Base-by-base conservation (phyloP, 1,140 invertebrate species). In the Diabrotica virgifera region DNA sequence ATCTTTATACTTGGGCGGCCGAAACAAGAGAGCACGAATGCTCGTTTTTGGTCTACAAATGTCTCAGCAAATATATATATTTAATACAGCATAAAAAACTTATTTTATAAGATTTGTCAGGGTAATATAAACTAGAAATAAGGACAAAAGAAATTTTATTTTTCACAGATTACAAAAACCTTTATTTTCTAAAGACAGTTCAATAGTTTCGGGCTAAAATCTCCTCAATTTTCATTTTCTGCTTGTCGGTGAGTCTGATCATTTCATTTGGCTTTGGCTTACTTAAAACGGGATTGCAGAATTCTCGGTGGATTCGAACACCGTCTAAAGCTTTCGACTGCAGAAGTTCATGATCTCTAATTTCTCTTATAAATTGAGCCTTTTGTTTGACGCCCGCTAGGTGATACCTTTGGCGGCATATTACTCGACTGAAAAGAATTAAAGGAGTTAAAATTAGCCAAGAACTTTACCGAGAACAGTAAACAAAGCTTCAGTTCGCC, bases 331-430 rank as follows among this genome's bases (percentile, higher is more conserved):
- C 77, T 59, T 70, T 70, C 7, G 69, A 63, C 60, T 77, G 75
- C 38, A 76, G 64, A 11, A 67, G 52, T 65, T 79, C 75, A 54
- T 77, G 76, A 9, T 63, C 46, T 11, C 64, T 62, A 11, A 78
- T 68, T 71, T 79, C 76, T 53, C 66, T 72, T 37, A 74, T 69
- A 58, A 78, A 77, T 61, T 76, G 72, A 5, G 58, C 53, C 11
- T 69, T 68, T 62, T 76, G 71, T 52, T 70, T 55, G n/a, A 67
- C 63, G 5, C 66, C 71, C 8, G 62, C 63, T 57, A 62, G 70
- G 37, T 64, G 59, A 54, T 76, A 77, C 60, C 77, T 65, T 65
- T 77, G 72, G 11, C 76, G 70, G 63, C 77, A 79, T 51, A 74
- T 70, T n/a, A 78, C 76, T 11, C 71, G 62, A 66, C 76, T 77